phyloP scores from a whole-genome alignment of 2,888 invertebrate species.

The Orthonychiurus folsomi region DNA sequence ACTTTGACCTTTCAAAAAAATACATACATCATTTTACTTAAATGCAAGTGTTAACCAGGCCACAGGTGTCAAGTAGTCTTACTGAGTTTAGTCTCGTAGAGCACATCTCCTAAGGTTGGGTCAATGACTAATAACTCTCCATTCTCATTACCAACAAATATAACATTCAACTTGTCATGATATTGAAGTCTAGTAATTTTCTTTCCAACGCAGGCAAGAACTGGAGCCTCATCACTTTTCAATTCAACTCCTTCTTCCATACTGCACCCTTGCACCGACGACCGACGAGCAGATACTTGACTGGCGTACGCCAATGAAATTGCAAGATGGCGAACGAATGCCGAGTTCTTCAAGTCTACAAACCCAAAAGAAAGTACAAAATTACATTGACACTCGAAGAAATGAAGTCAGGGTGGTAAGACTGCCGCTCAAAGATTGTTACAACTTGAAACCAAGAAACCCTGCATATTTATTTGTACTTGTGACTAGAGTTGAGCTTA shows the following conservation, averaged over 20 bases:
- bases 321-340: no score
- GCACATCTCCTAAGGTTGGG: constrained; percentile 39
- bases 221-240: constrained; percentile 12
- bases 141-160: constrained; percentile 40
- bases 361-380: background rate
- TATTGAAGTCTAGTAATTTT: constrained; percentile 37
- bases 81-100: constrained; percentile 37
- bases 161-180: constrained; percentile 41
- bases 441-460: no score
- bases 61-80: no score
- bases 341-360: background rate
- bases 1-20: no score
- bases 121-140: constrained; percentile 40
- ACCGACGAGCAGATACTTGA: background rate
- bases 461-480: no score
- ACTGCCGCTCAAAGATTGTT: no score
- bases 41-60: no score
- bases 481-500: no score
- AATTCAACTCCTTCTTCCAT: constrained; percentile 8
- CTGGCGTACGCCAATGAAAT: background rate
- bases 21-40: no score
- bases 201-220: constrained; percentile 19
- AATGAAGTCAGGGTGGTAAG: background rate
- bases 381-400: background rate
- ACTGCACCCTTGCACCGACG: background rate